Conservation (phyloP, 2,113 vertebrate genomes). For the Limanda limanda region DNA sequence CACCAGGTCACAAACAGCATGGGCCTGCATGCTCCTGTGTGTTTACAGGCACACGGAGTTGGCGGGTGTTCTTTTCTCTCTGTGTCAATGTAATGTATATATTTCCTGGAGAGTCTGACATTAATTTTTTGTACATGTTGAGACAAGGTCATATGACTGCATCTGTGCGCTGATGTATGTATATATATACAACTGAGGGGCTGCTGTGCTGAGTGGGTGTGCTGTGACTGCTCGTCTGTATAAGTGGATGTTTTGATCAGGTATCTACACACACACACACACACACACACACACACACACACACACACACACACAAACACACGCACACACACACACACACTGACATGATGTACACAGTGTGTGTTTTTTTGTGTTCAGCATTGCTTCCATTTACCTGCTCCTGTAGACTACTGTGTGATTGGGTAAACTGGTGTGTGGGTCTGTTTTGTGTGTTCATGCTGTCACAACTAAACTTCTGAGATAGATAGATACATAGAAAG, state of each 20-base stretch:
- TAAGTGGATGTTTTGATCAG: conserved; percentile 62
- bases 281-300: too few species aligned
- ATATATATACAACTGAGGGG: conserved; percentile 35
- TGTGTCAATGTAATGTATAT: conserved; percentile 28
- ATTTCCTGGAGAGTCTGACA: conserved; percentile 21
- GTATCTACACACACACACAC: neutral
- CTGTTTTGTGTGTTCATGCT: neutral
- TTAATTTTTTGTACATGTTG: conserved; percentile 48
- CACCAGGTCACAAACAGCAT: conserved; percentile 16
- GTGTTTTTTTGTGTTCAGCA: too few species aligned
- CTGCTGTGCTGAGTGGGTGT: conserved; percentile 33
- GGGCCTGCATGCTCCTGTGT: neutral
- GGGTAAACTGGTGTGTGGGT: neutral
- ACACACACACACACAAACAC: neutral
- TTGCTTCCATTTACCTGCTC: too few species aligned
- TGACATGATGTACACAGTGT: neutral
- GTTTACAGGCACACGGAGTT: neutral
- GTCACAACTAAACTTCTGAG: too few species aligned
- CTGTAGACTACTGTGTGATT: too few species aligned
- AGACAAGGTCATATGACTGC: conserved; percentile 62
- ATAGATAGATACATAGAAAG: neutral
- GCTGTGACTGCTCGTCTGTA: conserved; percentile 55
- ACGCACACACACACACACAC: conserved; percentile 13
- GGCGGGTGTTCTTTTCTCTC: conserved; percentile 31
- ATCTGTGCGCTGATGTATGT: conserved; percentile 49